Base-by-base conservation (phyloP, 2,797 vertebrate species). In the Benthosema pterotum region DNA sequence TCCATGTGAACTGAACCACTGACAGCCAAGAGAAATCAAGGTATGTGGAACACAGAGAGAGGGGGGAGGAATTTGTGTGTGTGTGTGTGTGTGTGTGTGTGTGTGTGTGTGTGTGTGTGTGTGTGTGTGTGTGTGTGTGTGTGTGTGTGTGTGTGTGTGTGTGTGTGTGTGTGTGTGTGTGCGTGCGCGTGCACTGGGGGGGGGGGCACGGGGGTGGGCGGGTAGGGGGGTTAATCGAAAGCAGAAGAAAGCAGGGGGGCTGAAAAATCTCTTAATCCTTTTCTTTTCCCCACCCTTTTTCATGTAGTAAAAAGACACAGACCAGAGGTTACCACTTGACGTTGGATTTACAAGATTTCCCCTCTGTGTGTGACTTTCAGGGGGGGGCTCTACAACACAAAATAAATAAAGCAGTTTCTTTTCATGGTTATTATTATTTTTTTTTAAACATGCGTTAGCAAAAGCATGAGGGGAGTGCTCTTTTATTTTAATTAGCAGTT, bases 271-370 rank as follows among this genome's bases (percentile, higher is more conserved):
- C 72, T 72, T 85, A 83, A 84, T 88, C 86, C 80, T 62, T 81
- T 71, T 82, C 67, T 87, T 67, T 71, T 82, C 85, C 82, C 83
- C 76, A 43, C 83, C 83, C 74, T 77, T 82, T 90, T 86, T 81
- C 75, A 75, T 49, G 18, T 70, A 74, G 77, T 86, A 86, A 89
- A 89, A 84, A 85, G 74, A 84, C 78, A 80, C 65, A 81, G 77
- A 87, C 61, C 84, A 87, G 74, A 73, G 80, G 78, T 89, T 84
- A 78, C 69, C 71, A 75, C 71, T 85, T 83, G 72, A 85, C 43
- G 48, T 76, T 70, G 77, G 82, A 71, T 86, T 87, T 80, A 89
- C 76, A 82, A 81, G 42, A 71, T 79, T 72, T 71, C 70, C 65
- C 59, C 76, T 83, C 63, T 76, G 59, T 79, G 59, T 79, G 82